Base-by-base conservation (phyloP, 2,888 invertebrate species). In the Drosophila incognita region DNA sequence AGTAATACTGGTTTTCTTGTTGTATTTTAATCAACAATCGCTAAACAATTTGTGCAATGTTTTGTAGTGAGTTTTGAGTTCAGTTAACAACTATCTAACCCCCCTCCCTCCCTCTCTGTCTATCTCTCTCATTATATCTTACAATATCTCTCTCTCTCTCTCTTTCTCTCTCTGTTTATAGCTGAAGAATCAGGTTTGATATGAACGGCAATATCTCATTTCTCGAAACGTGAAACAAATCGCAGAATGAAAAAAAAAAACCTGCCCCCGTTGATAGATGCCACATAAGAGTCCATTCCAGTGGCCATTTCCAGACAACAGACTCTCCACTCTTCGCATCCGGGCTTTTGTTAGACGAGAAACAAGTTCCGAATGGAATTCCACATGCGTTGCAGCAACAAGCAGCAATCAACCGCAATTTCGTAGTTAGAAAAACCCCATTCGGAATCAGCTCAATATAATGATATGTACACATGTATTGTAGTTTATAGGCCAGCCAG, bases 331-430 rank as follows among this genome's bases (percentile, higher is more conserved):
- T 27, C 13, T 27, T 21, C 38, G 52, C 49, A 63, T 58, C 76
- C 59, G 56, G 52, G 51, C 68, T 21, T 53, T 36, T 57, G 59
- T 71, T 62, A 60, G 33, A 42, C 29, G 31, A 52, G 33, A 69
- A 75, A 79, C 76, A 48, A 52, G 80, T 76, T 58, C 13, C 35
- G 6, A 74, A 38, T 61, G 33, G 48, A 63, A 40, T 67, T 67
- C 59, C 27, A 67, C 29, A 53, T 54, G n/a, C 56, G 13, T 6
- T 27, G 27, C 33, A 59, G 4, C 21, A 46, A 46, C 42, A 13
- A 46, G 21, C 46, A 36, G 36, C 36, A 49, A 29, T 2, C n/a
- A 36, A 61, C 53, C 53, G 56, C 40, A 57, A 40, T 11, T 46
- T 46, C 36, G 29, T 13, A 24, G 18, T 31, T 27, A 31, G n/a